Conservation (phyloP, 1,140 invertebrate species). For the Scaptomyza montana region DNA sequence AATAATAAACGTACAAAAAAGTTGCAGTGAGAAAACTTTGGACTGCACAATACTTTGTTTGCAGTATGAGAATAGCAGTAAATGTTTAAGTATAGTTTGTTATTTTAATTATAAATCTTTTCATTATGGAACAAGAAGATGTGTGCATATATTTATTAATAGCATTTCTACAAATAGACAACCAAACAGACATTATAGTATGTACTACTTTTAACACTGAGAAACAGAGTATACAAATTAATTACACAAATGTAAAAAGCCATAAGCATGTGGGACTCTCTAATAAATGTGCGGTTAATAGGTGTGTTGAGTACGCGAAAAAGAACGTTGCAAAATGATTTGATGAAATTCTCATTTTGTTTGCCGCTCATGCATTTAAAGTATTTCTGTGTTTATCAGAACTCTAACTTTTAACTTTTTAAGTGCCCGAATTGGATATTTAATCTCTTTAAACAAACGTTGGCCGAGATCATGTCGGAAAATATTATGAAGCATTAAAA, state of each 20-base stretch:
- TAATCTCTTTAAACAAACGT: neutral
- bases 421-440: neutral
- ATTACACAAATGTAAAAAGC: constrained; percentile 35
- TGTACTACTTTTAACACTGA: neutral
- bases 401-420: neutral
- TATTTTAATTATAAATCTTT: too few relatives aligned
- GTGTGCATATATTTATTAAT: too few relatives aligned
- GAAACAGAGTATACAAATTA: constrained; percentile 15
- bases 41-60: too few relatives aligned
- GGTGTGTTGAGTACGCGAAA: neutral
- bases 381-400: neutral
- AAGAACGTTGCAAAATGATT: neutral
- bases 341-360: too few relatives aligned
- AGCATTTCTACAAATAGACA: too few relatives aligned
- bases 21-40: neutral
- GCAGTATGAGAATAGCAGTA: too few relatives aligned
- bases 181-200: too few relatives aligned
- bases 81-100: too few relatives aligned
- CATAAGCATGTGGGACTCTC: neutral
- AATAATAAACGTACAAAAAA: neutral
- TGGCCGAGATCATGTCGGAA: neutral
- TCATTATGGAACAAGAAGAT: too few relatives aligned
- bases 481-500: neutral
- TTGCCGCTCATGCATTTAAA: neutral
- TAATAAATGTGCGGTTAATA: neutral